A percentile compares a stretch with the other conserved stretches of the same genome.
phyloP scores from a whole-genome alignment of 1,140 invertebrate genomes.

The Lordiphosa mommai region DNA sequence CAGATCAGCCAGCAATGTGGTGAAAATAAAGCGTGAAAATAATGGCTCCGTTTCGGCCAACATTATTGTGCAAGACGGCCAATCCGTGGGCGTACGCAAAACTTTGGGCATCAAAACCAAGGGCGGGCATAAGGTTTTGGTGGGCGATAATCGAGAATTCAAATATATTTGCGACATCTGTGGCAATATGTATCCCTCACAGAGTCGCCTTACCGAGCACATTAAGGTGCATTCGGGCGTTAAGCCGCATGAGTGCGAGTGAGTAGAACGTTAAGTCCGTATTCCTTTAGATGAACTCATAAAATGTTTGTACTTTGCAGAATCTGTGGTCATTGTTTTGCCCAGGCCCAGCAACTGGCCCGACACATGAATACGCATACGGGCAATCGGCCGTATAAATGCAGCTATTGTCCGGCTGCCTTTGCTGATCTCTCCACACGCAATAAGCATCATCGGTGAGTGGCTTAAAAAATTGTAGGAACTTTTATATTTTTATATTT shows the following conservation, averaged over 20 bases:
- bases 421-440: constrained; percentile 84
- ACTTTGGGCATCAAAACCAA: constrained; percentile 52
- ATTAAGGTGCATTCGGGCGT: constrained; percentile 76
- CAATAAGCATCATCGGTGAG: constrained; percentile 82
- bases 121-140: constrained; percentile 57
- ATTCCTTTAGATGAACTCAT: not conserved
- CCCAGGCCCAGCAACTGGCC: constrained; percentile 68
- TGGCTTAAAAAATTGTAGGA: not conserved
- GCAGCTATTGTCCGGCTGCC: constrained; percentile 85
- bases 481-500: not conserved
- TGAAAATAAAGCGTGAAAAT: constrained; percentile 29
- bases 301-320: constrained; percentile 18
- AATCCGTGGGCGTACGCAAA: constrained; percentile 37
- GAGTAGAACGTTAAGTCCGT: constrained; percentile 13
- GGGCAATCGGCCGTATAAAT: constrained; percentile 84
- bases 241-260: constrained; percentile 78
- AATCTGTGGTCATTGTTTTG: constrained; percentile 72
- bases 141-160: constrained; percentile 64
- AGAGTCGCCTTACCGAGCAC: constrained; percentile 73
- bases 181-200: constrained; percentile 75
- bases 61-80: constrained; percentile 34
- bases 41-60: constrained; percentile 10
- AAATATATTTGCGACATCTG: constrained; percentile 77
- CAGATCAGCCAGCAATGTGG: not conserved
- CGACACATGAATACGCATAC: constrained; percentile 78